These are phyloP conservation scores for Microtus agrestis DNA, from an alignment of 2,797 vertebrate genomes.

Conservation along the genomic window DNA sequence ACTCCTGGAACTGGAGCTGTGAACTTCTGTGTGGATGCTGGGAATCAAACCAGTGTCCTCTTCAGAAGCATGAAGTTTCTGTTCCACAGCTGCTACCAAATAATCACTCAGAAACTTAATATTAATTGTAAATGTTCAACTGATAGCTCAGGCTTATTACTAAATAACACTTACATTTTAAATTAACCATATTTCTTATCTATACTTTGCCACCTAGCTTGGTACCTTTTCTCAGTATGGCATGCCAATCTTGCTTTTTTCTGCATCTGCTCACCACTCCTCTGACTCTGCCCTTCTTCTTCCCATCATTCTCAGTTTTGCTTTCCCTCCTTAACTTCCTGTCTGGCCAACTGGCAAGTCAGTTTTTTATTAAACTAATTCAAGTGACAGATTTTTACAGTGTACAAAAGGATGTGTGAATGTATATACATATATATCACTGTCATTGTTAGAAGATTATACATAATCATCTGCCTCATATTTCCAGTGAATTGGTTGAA, in stretches of 20 bases:
- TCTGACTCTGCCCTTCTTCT: neutral
- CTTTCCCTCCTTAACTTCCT: neutral
- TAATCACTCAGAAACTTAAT: no score
- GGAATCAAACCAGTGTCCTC: neutral
- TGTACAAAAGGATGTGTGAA: neutral
- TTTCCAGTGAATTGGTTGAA: conserved; percentile 9
- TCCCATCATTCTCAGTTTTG: neutral
- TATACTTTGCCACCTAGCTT: neutral
- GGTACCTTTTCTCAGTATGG: neutral
- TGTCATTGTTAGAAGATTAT: neutral
- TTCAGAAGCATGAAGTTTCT: neutral
- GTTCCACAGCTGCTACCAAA: no score
- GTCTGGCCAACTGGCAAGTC: neutral
- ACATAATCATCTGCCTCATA: neutral
- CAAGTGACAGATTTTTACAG: neutral
- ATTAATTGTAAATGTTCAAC: no score
- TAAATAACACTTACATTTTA: no score
- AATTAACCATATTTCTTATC: neutral
- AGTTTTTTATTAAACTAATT: neutral
- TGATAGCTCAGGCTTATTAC: no score
- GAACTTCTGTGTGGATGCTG: neutral
- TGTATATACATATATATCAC: neutral
- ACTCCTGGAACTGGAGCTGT: neutral
- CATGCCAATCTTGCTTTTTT: neutral
- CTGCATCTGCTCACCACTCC: neutral